These are phyloP conservation scores for Drosophila persimilis DNA, from an alignment of 1,140 invertebrate genomes.

Conservation along the genomic window DNA sequence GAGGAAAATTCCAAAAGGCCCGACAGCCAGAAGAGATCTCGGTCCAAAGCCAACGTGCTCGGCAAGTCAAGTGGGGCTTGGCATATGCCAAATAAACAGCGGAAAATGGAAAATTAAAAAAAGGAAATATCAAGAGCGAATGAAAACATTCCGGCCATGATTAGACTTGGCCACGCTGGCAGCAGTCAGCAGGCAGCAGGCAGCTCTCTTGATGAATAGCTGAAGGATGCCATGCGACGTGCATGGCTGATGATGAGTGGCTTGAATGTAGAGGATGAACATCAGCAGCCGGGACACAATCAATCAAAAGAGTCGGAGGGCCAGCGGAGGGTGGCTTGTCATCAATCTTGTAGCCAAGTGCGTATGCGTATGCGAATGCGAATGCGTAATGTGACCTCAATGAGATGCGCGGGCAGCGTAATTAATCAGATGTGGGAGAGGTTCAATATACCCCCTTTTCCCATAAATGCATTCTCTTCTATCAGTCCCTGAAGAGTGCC, in stretches of 20 bases:
- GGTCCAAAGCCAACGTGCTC: constrained; percentile 32
- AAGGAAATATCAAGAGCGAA: constrained; percentile 4
- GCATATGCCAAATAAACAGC: constrained; percentile 43
- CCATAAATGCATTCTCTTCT: too few relatives aligned
- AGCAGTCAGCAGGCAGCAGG: not conserved
- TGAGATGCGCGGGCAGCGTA: constrained; percentile 29
- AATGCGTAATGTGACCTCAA: constrained; percentile 43
- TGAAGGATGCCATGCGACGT: constrained; percentile 38
- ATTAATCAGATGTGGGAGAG: constrained; percentile 45
- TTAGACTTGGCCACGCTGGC: constrained; percentile 12
- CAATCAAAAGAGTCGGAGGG: constrained; percentile 35
- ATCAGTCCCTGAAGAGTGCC: not conserved
- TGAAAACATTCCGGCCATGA: constrained; percentile 45
- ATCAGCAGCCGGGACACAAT: constrained; percentile 26
- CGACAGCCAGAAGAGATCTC: constrained; percentile 3
- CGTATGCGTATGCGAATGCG: constrained; percentile 32
- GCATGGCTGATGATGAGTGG: constrained; percentile 41
- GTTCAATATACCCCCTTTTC: not conserved
- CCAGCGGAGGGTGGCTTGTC: constrained; percentile 8
- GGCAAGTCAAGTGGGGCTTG: constrained; percentile 25
- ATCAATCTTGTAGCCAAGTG: constrained; percentile 54
- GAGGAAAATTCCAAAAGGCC: constrained; percentile 33
- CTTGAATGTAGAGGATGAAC: constrained; percentile 22
- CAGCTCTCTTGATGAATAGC: constrained; percentile 55
- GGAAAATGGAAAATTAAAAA: constrained; percentile 52